Conservation (phyloP, 2,888 invertebrate species). For the Sphaerophoria taeniata region DNA sequence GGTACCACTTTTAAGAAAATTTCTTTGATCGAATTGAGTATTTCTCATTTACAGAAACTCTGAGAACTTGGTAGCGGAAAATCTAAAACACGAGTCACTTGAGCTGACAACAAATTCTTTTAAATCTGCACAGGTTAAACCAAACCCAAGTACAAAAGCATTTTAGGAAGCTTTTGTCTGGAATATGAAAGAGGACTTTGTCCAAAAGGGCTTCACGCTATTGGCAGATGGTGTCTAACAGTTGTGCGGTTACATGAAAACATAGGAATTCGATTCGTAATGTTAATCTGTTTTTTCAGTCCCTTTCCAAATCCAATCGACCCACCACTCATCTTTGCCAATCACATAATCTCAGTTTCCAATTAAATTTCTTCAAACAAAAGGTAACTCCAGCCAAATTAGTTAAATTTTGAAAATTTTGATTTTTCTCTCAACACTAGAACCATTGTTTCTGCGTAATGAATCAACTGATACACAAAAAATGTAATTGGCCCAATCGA, state of each 20-base stretch:
- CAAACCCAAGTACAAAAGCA: too few species aligned
- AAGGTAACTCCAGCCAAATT: slow-evolving; percentile 47
- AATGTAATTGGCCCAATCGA: slow-evolving; percentile 10
- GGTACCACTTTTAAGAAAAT: too few species aligned
- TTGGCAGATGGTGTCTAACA: too few species aligned
- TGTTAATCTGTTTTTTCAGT: not conserved
- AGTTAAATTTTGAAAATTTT: slow-evolving; percentile 12
- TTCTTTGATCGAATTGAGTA: not conserved
- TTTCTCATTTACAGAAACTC: not conserved
- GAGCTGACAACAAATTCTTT: too few species aligned
- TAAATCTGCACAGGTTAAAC: too few species aligned
- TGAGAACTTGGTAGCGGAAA: too few species aligned
- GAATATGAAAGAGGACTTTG: too few species aligned
- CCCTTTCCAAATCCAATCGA: slow-evolving; percentile 1
- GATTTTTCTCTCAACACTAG: slow-evolving; percentile 56
- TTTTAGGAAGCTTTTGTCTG: too few species aligned
- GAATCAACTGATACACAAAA: slow-evolving; percentile 32
- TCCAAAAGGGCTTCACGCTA: too few species aligned
- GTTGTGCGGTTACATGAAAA: too few species aligned
- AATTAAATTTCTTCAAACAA: slow-evolving; percentile 58
- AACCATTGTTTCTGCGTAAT: slow-evolving; percentile 53
- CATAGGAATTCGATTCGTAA: too few species aligned
- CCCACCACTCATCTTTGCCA: not conserved
- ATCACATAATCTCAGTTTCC: not conserved
- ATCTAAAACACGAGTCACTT: too few species aligned